These are phyloP conservation scores for Drosophila sechellia DNA, from an alignment of 1,140 invertebrate species.

Conservation along the genomic window DNA sequence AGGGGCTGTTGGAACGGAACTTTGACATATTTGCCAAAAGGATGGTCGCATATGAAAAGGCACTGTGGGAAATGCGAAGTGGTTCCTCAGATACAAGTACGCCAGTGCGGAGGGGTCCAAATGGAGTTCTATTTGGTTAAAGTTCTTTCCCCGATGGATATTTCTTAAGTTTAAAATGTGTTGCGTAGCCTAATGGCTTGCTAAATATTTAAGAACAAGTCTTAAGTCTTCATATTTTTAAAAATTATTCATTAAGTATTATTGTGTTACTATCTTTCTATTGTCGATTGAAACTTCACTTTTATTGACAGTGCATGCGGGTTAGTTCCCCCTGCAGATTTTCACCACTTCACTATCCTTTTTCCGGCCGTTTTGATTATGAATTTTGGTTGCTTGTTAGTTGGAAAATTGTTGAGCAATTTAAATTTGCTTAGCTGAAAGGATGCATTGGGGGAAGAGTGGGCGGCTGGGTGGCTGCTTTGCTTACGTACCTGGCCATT, in stretches of 20 bases:
- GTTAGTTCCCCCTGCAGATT: background rate
- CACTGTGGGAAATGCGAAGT: slow-evolving; percentile 1
- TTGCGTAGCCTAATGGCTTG: no score
- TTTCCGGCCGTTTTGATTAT: slow-evolving; percentile 40
- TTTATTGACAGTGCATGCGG: slow-evolving; percentile 1
- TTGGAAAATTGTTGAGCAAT: slow-evolving; percentile 59
- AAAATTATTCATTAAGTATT: background rate
- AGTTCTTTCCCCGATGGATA: no score
- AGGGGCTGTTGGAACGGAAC: background rate
- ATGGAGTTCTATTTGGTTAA: no score
- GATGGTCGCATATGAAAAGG: slow-evolving; percentile 25
- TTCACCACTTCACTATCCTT: slow-evolving; percentile 15
- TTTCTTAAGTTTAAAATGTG: no score
- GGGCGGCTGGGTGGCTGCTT: background rate
- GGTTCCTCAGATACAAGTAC: no score
- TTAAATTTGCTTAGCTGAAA: slow-evolving; percentile 45
- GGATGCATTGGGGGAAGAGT: background rate
- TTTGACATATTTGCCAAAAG: slow-evolving; percentile 66
- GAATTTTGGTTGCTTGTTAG: slow-evolving; percentile 53
- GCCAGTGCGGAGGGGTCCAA: no score
- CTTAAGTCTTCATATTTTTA: no score
- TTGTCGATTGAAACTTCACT: background rate
- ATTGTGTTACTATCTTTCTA: background rate
- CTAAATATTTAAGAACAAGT: no score
- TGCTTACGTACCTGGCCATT: slow-evolving; percentile 46